A percentile compares a stretch with the other conserved stretches of the same genome.
phyloP scores from a whole-genome alignment of 2,113 vertebrate genomes.

The Globicephala melas region DNA sequence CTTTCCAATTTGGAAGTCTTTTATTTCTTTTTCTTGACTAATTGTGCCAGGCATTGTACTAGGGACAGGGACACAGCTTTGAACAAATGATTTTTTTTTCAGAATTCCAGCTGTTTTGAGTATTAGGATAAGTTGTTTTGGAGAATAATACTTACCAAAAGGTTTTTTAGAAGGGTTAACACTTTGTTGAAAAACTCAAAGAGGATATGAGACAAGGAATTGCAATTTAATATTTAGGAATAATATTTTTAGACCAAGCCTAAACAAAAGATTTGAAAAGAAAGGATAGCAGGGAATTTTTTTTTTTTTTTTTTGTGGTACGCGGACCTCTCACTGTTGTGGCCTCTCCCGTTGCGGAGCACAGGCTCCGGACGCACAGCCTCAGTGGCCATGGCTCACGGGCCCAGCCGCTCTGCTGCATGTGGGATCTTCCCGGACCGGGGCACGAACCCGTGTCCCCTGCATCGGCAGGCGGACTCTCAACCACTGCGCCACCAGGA shows the following conservation, averaged over 20 bases:
- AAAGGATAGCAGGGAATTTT: not conserved
- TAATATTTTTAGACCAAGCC: not conserved
- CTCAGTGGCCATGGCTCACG: no score
- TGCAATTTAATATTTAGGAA: not conserved
- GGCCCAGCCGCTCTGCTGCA: no score
- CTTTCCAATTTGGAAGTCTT: not conserved
- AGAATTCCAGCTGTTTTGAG: not conserved
- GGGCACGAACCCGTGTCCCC: no score
- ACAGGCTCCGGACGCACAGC: no score
- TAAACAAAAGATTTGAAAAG: not conserved
- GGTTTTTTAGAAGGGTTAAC: not conserved
- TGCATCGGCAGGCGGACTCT: no score
- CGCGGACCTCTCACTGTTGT: no score
- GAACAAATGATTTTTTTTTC: not conserved
- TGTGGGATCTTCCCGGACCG: no score
- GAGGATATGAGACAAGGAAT: not conserved
- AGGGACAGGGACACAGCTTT: not conserved
- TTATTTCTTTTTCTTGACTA: not conserved
- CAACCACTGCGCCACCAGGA: no score
- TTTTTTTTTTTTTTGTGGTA: no score
- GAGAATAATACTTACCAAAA: not conserved
- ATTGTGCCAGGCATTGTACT: not conserved
- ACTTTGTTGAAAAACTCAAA: not conserved
- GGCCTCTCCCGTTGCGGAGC: no score
- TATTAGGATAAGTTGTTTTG: not conserved